Conservation (phyloP, 2,797 vertebrate genomes). For the Falco rusticolus region DNA sequence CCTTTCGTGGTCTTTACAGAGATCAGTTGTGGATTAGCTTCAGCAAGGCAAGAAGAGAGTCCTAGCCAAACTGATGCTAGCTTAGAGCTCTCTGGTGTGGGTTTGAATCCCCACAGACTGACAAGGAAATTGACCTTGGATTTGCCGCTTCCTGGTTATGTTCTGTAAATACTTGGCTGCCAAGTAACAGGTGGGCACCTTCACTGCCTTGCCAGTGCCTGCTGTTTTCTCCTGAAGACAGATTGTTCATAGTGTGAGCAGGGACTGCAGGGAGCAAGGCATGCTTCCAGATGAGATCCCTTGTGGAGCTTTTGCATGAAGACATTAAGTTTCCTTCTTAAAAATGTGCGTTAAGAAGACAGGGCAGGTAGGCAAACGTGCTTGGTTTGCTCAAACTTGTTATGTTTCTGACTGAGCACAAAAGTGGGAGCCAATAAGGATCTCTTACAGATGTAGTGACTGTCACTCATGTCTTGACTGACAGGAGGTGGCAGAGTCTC, state of each 20-base stretch:
- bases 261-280: neutral
- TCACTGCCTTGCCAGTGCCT: neutral
- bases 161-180: neutral
- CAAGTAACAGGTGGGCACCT: neutral
- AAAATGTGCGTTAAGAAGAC: neutral
- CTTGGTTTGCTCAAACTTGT: neutral
- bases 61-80: neutral
- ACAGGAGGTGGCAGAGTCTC: neutral
- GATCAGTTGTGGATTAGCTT: neutral
- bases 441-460: neutral
- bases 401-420: neutral
- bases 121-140: neutral
- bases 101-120: neutral
- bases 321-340: neutral
- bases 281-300: neutral
- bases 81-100: neutral
- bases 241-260: neutral
- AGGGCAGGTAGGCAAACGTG: neutral
- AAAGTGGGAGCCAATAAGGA: neutral
- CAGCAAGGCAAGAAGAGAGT: neutral
- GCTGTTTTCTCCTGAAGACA: neutral
- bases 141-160: neutral
- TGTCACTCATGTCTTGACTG: rapidly evolving
- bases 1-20: neutral
- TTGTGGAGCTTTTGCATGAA: neutral